A percentile compares a stretch with the other conserved stretches of the same genome.
These are phyloP conservation scores for Drosophila monieri DNA, from an alignment of 2,888 invertebrate species.

Conservation along the genomic window DNA sequence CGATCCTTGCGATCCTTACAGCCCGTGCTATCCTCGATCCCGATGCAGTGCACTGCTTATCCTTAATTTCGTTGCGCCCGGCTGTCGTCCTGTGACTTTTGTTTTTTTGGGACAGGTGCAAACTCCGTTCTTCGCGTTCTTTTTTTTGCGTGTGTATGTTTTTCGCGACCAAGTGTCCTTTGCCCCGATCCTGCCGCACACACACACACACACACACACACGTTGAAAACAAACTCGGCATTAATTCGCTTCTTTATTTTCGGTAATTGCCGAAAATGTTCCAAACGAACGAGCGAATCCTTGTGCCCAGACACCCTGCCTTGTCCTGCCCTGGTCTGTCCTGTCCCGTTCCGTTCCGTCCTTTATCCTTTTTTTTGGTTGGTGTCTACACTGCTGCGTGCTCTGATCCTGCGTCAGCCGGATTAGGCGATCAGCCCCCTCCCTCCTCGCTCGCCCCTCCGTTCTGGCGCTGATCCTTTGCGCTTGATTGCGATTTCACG, in stretches of 20 bases:
- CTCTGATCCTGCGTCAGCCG: slow-evolving; percentile 70
- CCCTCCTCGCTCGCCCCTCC: not conserved
- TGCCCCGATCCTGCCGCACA: slow-evolving; percentile 23
- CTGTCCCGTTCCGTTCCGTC: not conserved
- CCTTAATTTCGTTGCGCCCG: slow-evolving; percentile 61
- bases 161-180: slow-evolving; percentile 27
- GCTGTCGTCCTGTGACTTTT: slow-evolving; percentile 35
- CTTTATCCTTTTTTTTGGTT: slow-evolving; percentile 5
- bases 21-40: slow-evolving; percentile 1
- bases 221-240: slow-evolving; percentile 38
- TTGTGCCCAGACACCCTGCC: slow-evolving; percentile 49
- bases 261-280: slow-evolving; percentile 70
- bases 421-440: slow-evolving; percentile 50
- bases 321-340: not conserved
- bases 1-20: not conserved
- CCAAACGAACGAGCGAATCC: slow-evolving; percentile 67
- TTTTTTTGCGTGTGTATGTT: slow-evolving; percentile 19
- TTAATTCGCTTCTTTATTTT: slow-evolving; percentile 73
- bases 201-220: not conserved
- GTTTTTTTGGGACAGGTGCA: slow-evolving; percentile 43
- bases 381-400: slow-evolving; percentile 37
- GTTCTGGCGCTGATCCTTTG: slow-evolving; percentile 61
- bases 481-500: slow-evolving; percentile 71
- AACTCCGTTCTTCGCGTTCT: slow-evolving; percentile 18
- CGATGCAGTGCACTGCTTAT: slow-evolving; percentile 49